phyloP scores from a whole-genome alignment of 37 sponge, comb jelly and placozoan genomes.

The Mnemiopsis leidyi region DNA sequence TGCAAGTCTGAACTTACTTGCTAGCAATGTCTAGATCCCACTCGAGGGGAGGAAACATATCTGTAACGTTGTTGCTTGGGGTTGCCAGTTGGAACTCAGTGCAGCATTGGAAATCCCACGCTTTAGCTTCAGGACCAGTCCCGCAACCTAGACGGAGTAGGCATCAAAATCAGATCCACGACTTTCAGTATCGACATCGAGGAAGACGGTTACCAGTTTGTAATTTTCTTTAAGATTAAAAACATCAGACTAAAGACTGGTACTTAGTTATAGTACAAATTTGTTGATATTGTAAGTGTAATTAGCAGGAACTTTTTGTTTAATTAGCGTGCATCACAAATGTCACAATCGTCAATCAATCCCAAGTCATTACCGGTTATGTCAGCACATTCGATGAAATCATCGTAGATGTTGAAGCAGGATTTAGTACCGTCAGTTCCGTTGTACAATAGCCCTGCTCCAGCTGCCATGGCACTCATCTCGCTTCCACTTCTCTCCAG shows the following conservation, averaged over 20 bases:
- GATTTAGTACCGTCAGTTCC: constrained; percentile 73
- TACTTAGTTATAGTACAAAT: too few species aligned
- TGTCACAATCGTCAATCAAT: too few species aligned
- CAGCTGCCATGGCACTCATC: constrained; percentile 29
- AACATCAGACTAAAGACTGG: too few species aligned
- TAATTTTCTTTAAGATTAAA: too few species aligned
- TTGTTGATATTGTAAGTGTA: too few species aligned
- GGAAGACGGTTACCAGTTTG: too few species aligned
- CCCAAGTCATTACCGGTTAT: constrained; percentile 79
- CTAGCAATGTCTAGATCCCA: constrained; percentile 63
- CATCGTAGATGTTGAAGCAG: constrained; percentile 75
- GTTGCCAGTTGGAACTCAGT: constrained; percentile 77
- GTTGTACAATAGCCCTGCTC: constrained; percentile 80
- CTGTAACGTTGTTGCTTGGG: constrained; percentile 78
- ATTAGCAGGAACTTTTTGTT: too few species aligned
- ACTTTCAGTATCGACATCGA: too few species aligned
- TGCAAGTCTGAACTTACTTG: constrained; percentile 21
- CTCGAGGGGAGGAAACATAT: constrained; percentile 81
- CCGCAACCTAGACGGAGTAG: constrained; percentile 16
- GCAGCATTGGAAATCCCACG: constrained; percentile 73
- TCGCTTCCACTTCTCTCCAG: constrained; percentile 30
- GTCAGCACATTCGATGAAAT: constrained; percentile 88
- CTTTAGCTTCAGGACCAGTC: constrained; percentile 8
- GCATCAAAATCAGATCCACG: background rate
- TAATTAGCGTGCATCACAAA: too few species aligned